Evolutionary conservation across 2,797 vertebrate genomes (phyloP), one percentile per base, ranked within the genome.

Genomic region (Vireo griseus): DNA sequence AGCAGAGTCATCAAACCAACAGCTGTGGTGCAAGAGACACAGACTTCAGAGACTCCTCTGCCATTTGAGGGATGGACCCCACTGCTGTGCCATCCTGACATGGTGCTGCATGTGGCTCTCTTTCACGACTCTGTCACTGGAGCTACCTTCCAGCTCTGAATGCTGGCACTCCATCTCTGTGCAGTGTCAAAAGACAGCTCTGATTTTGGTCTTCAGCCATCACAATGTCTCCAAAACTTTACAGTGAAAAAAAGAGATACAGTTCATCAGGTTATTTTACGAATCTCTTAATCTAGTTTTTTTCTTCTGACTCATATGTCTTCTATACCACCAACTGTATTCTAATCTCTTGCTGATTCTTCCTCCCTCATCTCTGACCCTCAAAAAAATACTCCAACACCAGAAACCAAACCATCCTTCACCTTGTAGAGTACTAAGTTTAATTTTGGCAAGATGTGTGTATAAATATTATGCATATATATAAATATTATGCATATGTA

Each of bases 11-110:
- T 78, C 16, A 79, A 69, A 55, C 14, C 2, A 3, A 13, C 0
- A 9, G 33, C 54, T 12, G 5, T 13, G 10, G 58, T 35, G 35
- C 35, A 77, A 15, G 40, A 69, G 24, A 44, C 5, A 31, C 0
- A 0, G 45, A 13, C 47, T 72, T 5, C 71, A 58, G 28, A 19
- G 71, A 39, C 71, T 54, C 1, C 0, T 33, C 24, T 55, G 42
- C 52, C 50, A 29, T 0, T 0, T 10, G 47, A 72, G 16, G 31
- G 33, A n/a, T 39, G 88, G 69, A 37, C 6, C 9, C 47, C 54
- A 29, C 44, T 44, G 69, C 20, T 2, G 6, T 3, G 1, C 35
- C 2, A 1, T 24, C 35, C 81, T 21, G 42, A 24, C 3, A 0
- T 2, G 10, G 33, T 48, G 37, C 61, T 62, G 26, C 1, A 0